A percentile compares a stretch with the other conserved stretches of the same genome.
Conservation (phyloP, 2,113 vertebrate species). For the Strigops habroptila region DNA sequence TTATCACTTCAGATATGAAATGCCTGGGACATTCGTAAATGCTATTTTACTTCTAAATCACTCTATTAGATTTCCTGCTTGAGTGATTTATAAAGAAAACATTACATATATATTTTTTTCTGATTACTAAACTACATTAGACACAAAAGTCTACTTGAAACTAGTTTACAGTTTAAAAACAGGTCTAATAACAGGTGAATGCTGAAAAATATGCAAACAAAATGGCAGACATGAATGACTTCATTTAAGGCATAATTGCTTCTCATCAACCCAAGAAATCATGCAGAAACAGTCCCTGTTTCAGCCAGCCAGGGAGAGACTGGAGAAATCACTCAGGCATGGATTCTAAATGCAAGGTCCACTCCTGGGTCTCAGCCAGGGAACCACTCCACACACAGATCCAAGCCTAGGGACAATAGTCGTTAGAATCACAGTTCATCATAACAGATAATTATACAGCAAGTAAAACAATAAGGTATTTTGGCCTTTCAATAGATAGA, state of each 20-base stretch:
- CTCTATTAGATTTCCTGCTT: constrained; percentile 79
- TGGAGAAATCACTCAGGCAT: constrained; percentile 81
- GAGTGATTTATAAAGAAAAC: constrained; percentile 79
- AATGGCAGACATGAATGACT: constrained; percentile 87
- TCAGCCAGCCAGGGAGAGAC: constrained; percentile 72
- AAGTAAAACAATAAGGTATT: constrained; percentile 80
- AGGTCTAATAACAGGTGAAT: constrained; percentile 86
- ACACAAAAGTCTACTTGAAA: constrained; percentile 82
- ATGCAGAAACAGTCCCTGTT: constrained; percentile 83
- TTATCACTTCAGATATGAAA: constrained; percentile 52
- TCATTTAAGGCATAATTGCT: constrained; percentile 85
- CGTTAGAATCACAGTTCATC: constrained; percentile 81
- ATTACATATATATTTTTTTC: constrained; percentile 79
- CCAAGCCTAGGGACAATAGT: constrained; percentile 75
- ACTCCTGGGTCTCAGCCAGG: constrained; percentile 75
- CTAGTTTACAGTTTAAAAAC: constrained; percentile 81
- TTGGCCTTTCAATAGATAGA: constrained; percentile 77
- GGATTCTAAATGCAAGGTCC: constrained; percentile 80
- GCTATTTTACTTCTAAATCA: constrained; percentile 74
- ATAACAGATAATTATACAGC: constrained; percentile 83
- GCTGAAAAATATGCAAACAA: constrained; percentile 85
- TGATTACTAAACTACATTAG: constrained; percentile 75
- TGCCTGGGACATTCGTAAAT: constrained; percentile 71
- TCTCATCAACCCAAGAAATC: constrained; percentile 87
- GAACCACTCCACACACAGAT: constrained; percentile 73